Evolutionary conservation across 2,888 invertebrate genomes (phyloP).

Genomic region (Ophioninae sp.): DNA sequence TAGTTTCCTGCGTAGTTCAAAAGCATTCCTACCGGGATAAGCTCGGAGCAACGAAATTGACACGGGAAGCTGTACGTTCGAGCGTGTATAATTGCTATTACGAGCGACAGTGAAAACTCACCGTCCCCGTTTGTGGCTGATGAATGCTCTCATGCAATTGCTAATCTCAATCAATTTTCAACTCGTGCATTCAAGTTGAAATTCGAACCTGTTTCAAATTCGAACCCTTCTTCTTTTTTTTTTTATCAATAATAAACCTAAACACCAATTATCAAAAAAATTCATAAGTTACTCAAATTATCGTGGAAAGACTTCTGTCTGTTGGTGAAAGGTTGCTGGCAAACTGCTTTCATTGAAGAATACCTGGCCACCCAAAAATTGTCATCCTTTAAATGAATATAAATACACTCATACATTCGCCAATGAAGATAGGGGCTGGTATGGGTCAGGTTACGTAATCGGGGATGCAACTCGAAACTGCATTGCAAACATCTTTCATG

Average conservation of each 20-base stretch:
- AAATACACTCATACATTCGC: background rate
- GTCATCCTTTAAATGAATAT: background rate
- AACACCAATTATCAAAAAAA: too few species aligned
- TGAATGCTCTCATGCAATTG: background rate
- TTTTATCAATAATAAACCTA: too few species aligned
- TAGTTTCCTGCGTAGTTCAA: constrained; percentile 59
- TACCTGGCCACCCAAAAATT: background rate
- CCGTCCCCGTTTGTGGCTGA: constrained; percentile 37
- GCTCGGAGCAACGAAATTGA: constrained; percentile 77
- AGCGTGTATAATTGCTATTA: constrained; percentile 60
- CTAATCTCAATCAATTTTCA: too few species aligned
- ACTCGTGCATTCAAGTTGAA: too few species aligned
- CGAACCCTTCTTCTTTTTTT: too few species aligned
- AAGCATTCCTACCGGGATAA: constrained; percentile 79
- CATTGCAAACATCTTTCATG: constrained; percentile 29
- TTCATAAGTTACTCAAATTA: too few species aligned
- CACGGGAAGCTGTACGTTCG: constrained; percentile 71
- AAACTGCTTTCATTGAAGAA: background rate
- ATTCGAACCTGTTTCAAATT: too few species aligned
- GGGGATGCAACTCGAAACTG: constrained; percentile 55
- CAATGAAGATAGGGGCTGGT: constrained; percentile 40
- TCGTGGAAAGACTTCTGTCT: too few species aligned
- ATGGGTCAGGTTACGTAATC: constrained; percentile 45
- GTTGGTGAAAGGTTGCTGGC: too few species aligned
- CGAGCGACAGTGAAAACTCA: constrained; percentile 52